Percentiles rank a stretch among this genome's conserved stretches.
These are phyloP conservation scores for Rhopalosiphum maidis DNA, from an alignment of 1,140 invertebrate species.

Conservation along the genomic window DNA sequence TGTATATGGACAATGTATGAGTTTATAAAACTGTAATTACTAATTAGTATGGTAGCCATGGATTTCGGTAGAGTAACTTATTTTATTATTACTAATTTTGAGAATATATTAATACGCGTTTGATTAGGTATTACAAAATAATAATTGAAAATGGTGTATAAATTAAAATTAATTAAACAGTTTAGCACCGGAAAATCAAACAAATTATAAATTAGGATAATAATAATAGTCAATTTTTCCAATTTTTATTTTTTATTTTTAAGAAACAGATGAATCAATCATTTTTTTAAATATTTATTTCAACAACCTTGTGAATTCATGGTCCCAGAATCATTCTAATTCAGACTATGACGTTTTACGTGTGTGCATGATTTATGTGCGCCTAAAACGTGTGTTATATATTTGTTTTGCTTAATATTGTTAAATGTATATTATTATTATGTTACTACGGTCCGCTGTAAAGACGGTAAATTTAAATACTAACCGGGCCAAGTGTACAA, in stretches of 20 bases:
- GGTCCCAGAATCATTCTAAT: no score
- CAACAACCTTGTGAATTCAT: background rate
- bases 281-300: background rate
- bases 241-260: background rate
- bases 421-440: no score
- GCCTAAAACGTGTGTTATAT: no score
- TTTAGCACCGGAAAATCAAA: background rate
- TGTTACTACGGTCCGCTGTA: no score
- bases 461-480: no score
- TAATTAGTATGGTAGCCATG: background rate
- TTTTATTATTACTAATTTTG: background rate
- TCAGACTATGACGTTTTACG: no score
- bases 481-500: background rate
- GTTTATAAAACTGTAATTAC: background rate
- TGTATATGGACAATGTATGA: background rate
- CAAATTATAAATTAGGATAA: background rate
- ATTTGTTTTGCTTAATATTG: no score
- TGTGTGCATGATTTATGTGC: no score
- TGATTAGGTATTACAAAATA: background rate
- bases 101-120: background rate
- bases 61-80: background rate
- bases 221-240: background rate
- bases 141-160: background rate
- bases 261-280: background rate
- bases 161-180: background rate